These are phyloP conservation scores for Petrosia ficiformis DNA, from an alignment of 37 sponge, comb jelly and placozoan genomes.

Conservation along the genomic window DNA sequence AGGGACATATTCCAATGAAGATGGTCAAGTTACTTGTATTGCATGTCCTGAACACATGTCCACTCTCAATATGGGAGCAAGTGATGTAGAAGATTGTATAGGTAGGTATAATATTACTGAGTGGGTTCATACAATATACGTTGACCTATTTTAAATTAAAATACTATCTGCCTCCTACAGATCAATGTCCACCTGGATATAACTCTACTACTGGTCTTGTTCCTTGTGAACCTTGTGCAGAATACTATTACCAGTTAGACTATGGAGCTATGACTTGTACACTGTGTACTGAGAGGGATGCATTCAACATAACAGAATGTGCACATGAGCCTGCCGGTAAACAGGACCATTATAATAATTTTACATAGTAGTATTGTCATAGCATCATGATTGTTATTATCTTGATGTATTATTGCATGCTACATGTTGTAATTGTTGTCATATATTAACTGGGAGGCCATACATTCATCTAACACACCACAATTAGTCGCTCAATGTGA, in stretches of 20 bases:
- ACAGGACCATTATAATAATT: no score
- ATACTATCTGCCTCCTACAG: no score
- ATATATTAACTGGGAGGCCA: no score
- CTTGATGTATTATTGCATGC: no score
- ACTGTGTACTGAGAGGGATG: not conserved
- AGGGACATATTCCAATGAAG: not conserved
- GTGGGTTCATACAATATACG: no score
- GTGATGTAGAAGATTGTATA: not conserved
- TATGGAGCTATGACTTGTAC: not conserved
- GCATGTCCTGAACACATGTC: not conserved
- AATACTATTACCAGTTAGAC: not conserved
- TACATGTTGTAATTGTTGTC: no score
- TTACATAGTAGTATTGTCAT: no score
- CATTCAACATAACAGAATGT: not conserved
- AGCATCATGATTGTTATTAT: no score
- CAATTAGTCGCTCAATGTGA: no score
- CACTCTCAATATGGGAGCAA: not conserved
- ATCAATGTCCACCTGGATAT: not conserved
- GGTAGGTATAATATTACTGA: not conserved
- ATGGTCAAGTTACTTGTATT: not conserved
- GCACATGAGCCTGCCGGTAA: no score
- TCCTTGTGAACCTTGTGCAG: not conserved
- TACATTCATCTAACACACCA: no score
- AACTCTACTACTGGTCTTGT: not conserved
- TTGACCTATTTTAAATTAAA: no score